phyloP scores from a whole-genome alignment of 2,888 invertebrate species.

The Embidobia sp. region DNA sequence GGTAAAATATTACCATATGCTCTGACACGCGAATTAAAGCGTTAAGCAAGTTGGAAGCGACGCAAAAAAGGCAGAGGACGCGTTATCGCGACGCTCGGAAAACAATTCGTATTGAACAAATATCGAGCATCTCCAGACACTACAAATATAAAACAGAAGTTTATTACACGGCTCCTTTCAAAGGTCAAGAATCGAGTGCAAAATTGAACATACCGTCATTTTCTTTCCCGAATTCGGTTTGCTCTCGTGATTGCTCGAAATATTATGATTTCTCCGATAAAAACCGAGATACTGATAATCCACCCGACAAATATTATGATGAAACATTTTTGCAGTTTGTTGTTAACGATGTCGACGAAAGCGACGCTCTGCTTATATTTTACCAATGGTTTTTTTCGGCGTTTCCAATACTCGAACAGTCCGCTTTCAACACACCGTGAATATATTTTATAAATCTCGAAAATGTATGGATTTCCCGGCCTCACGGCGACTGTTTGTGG shows the following conservation, averaged over 20 bases:
- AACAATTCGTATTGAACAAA: no score
- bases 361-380: conserved; percentile 5
- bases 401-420: conserved; percentile 54
- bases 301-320: conserved; percentile 39
- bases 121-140: no score
- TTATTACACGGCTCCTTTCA: not conserved
- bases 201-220: no score
- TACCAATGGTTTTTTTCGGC: not conserved
- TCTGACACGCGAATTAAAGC: conserved; percentile 14
- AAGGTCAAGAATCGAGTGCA: no score
- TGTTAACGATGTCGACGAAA: conserved; percentile 47
- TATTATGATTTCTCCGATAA: conserved; percentile 4
- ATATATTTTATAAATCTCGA: conserved; percentile 36
- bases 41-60: no score
- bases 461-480: conserved; percentile 57
- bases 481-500: conserved; percentile 46
- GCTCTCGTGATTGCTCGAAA: not conserved
- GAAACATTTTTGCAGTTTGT: conserved; percentile 50
- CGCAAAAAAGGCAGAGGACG: no score
- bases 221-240: no score
- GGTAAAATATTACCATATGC: conserved; percentile 42
- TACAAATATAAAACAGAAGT: no score
- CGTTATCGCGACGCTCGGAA: no score
- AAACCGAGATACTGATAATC: conserved; percentile 20
- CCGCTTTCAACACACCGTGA: conserved; percentile 31